Evolutionary conservation across 1,140 invertebrate species (phyloP).

Genomic region (Stratiolaelaps scimitus): DNA sequence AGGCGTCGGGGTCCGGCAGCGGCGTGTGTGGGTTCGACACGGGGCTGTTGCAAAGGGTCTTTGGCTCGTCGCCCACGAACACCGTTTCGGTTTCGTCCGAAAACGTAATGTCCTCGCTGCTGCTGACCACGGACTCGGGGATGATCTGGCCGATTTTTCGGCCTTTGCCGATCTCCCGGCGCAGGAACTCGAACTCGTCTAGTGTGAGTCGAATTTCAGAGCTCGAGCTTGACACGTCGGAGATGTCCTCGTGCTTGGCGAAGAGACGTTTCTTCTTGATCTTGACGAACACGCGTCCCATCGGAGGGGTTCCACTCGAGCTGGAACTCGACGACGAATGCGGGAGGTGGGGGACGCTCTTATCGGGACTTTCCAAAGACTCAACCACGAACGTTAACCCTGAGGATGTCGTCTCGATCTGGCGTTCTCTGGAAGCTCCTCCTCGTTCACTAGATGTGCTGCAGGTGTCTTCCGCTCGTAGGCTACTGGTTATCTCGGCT

Average conservation of each 20-base stretch:
- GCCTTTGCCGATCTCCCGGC: constrained; percentile 25
- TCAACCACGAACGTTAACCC: constrained; percentile 19
- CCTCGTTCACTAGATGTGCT: neutral
- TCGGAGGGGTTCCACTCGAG: constrained; percentile 18
- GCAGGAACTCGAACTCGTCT: constrained; percentile 26
- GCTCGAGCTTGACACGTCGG: constrained; percentile 19
- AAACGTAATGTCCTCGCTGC: constrained; percentile 26
- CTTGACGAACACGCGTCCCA: constrained; percentile 23
- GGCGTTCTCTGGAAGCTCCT: constrained; percentile 12
- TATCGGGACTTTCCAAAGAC: constrained; percentile 21
- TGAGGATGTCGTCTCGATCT: constrained; percentile 14
- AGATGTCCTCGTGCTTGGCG: constrained; percentile 19
- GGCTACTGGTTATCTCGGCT: neutral
- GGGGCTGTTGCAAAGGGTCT: constrained; percentile 27
- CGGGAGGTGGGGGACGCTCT: neutral
- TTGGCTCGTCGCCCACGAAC: constrained; percentile 27
- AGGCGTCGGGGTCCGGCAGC: constrained; percentile 18
- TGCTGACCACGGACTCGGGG: constrained; percentile 23
- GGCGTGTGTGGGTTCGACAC: constrained; percentile 23
- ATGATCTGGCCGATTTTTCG: constrained; percentile 23
- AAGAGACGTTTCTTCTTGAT: constrained; percentile 23
- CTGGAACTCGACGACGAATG: constrained; percentile 25
- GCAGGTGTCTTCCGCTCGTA: neutral
- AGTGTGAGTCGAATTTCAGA: constrained; percentile 23
- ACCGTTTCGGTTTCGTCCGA: constrained; percentile 24